These are phyloP conservation scores for Scaptomyza montana DNA, from an alignment of 1,140 invertebrate genomes.

Conservation along the genomic window DNA sequence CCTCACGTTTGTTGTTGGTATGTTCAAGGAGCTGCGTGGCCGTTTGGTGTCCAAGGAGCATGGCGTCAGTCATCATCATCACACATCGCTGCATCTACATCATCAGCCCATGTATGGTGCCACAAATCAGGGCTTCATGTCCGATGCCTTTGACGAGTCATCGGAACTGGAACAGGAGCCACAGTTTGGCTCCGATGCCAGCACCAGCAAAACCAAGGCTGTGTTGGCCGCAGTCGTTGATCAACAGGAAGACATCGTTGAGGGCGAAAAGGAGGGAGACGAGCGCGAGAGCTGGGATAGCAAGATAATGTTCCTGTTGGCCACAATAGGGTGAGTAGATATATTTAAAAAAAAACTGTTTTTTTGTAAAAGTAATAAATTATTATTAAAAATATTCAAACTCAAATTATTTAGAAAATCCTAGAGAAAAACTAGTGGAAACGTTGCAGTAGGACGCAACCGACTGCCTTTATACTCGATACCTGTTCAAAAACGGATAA, in stretches of 20 bases:
- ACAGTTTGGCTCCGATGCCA: slow-evolving; percentile 72
- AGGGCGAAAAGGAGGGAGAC: slow-evolving; percentile 90
- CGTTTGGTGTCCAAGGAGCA: slow-evolving; percentile 91
- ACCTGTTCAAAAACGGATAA: too few species aligned
- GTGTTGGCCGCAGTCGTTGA: slow-evolving; percentile 85
- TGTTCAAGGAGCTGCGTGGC: slow-evolving; percentile 87
- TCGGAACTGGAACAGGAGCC: slow-evolving; percentile 84
- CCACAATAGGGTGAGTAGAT: slow-evolving; percentile 89
- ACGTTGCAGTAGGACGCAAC: too few species aligned
- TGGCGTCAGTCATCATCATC: slow-evolving; percentile 83
- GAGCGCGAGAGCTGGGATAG: slow-evolving; percentile 97
- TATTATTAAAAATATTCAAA: too few species aligned
- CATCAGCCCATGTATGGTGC: slow-evolving; percentile 90
- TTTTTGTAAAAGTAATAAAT: too few species aligned
- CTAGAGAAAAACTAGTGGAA: too few species aligned
- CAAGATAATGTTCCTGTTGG: slow-evolving; percentile 95
- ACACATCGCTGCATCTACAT: slow-evolving; percentile 73
- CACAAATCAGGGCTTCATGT: slow-evolving; percentile 91
- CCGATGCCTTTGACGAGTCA: slow-evolving; percentile 90
- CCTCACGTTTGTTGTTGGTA: background rate
- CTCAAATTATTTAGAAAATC: too few species aligned
- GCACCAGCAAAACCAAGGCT: slow-evolving; percentile 84
- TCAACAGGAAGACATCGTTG: slow-evolving; percentile 87
- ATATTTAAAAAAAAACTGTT: too few species aligned
- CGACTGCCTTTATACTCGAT: too few species aligned